These are phyloP conservation scores for Bombus superbus DNA, from an alignment of 1,140 invertebrate species.

Conservation along the genomic window DNA sequence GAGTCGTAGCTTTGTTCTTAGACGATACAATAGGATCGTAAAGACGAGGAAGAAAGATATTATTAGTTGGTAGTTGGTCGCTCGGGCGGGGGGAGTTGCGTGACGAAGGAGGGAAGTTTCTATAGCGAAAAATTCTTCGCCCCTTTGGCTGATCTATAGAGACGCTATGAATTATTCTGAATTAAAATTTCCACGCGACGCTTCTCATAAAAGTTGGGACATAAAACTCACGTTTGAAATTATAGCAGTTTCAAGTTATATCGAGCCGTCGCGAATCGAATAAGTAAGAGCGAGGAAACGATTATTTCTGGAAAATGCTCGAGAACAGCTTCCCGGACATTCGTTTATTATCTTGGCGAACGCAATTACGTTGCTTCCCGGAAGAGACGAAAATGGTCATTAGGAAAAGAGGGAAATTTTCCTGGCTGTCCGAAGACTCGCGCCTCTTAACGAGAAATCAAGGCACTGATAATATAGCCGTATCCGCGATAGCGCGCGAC, in stretches of 20 bases:
- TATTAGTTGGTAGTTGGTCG: no score
- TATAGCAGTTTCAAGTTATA: conserved; percentile 32
- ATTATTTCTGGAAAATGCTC: conserved; percentile 6
- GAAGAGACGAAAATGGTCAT: neutral
- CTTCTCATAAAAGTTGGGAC: neutral
- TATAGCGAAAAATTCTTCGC: neutral
- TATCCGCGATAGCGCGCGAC: no score
- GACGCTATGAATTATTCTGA: neutral
- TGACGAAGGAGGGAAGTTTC: neutral
- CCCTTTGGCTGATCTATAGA: neutral
- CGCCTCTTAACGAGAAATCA: conserved; percentile 19
- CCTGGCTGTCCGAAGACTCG: conserved; percentile 17
- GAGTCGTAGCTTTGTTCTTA: no score
- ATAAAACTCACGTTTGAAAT: neutral
- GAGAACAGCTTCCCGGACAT: neutral
- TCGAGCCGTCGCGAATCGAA: neutral
- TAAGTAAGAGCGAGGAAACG: neutral
- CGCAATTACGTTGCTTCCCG: neutral
- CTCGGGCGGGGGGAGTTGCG: no score
- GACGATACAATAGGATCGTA: no score
- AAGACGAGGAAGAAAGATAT: no score
- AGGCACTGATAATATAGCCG: no score
- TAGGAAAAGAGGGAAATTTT: conserved; percentile 16
- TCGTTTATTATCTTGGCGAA: conserved; percentile 14
- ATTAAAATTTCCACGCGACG: conserved; percentile 13